Percentiles rank a stretch among this genome's conserved stretches.
These are phyloP conservation scores for Actinernus sp. DNA, from an alignment of 92 coral and sea anemone genomes.

Conservation along the genomic window DNA sequence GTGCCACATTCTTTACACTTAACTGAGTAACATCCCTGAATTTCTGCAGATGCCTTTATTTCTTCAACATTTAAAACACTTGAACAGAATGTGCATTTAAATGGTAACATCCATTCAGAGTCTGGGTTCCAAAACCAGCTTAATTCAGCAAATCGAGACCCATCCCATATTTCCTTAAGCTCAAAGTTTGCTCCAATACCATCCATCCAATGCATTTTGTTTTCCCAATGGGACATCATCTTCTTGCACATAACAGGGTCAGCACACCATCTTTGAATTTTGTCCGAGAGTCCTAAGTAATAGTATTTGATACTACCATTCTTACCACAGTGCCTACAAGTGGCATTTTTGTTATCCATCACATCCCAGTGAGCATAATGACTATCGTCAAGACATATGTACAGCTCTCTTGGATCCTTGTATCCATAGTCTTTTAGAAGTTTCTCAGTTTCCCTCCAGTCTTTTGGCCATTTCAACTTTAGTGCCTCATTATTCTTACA, in stretches of 20 bases:
- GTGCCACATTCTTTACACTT: constrained; percentile 52
- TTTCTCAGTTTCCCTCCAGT: constrained; percentile 27
- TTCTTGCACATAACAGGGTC: constrained; percentile 37
- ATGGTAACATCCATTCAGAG: constrained; percentile 54
- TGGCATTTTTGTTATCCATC: constrained; percentile 1
- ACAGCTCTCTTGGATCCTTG: constrained; percentile 18
- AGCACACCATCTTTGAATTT: constrained; percentile 35
- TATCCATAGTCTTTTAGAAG: constrained; percentile 21
- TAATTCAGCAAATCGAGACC: constrained; percentile 44
- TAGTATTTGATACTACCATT: constrained; percentile 43
- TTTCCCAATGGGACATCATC: constrained; percentile 58
- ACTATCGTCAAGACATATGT: constrained; percentile 22
- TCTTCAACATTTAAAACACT: constrained; percentile 28
- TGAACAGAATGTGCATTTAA: constrained; percentile 39
- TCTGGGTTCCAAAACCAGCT: constrained; percentile 57
- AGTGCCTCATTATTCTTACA: constrained; percentile 24
- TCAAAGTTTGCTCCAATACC: constrained; percentile 23
- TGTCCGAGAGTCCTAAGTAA: constrained; percentile 62
- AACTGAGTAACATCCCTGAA: constrained; percentile 23
- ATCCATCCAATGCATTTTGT: constrained; percentile 44
- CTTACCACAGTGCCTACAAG: constrained; percentile 31
- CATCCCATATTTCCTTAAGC: constrained; percentile 64
- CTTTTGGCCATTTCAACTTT: constrained; percentile 16
- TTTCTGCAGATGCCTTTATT: constrained; percentile 18
- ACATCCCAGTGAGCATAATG: constrained; percentile 23